A percentile compares a stretch with the other conserved stretches of the same genome.
phyloP scores from a whole-genome alignment of 2,888 invertebrate species.

The Panorpa germanica region DNA sequence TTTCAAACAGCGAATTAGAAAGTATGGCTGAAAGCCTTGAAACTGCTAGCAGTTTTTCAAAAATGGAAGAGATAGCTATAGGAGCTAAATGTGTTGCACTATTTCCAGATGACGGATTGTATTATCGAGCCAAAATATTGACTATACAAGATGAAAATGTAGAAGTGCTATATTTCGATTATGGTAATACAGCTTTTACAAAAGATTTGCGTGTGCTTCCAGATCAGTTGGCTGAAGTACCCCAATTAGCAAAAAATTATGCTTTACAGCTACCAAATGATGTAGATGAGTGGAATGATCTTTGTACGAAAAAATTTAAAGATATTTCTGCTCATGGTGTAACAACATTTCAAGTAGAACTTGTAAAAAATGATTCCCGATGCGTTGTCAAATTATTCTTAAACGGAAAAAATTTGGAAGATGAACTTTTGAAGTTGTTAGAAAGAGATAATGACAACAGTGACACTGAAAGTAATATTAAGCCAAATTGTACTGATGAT shows the following conservation, averaged over 20 bases:
- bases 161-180: conserved; percentile 47
- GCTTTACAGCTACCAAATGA: conserved; percentile 35
- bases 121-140: conserved; percentile 48
- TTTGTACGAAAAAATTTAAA: conserved; percentile 42
- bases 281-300: conserved; percentile 40
- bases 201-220: conserved; percentile 37
- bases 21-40: conserved; percentile 35
- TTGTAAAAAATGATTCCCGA: conserved; percentile 36
- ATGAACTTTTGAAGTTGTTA: conserved; percentile 20
- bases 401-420: conserved; percentile 31
- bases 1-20: conserved; percentile 30
- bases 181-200: conserved; percentile 40
- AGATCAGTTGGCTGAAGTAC: conserved; percentile 34
- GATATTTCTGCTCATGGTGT: conserved; percentile 49
- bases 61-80: conserved; percentile 25
- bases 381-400: conserved; percentile 35
- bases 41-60: conserved; percentile 32
- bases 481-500: too few species aligned
- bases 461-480: too few species aligned
- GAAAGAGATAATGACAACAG: too few species aligned
- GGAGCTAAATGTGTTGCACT: conserved; percentile 42
- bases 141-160: conserved; percentile 31
- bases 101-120: conserved; percentile 41
- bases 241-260: conserved; percentile 40
- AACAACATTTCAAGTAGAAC: conserved; percentile 46